phyloP scores from a whole-genome alignment of 2,888 invertebrate species.

The Gymnoscelis rufifasciata region DNA sequence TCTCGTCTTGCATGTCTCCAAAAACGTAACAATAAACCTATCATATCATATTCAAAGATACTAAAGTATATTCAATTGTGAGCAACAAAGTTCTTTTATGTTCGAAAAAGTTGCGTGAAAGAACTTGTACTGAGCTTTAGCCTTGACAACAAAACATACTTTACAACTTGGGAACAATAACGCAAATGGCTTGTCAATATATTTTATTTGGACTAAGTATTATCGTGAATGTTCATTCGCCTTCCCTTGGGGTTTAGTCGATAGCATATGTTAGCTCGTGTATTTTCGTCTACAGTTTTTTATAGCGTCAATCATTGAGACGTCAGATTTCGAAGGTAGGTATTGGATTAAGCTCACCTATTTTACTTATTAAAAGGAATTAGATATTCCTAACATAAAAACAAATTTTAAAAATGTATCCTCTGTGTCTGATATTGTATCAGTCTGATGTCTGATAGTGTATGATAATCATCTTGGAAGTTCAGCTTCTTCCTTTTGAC shows the following conservation, averaged over 20 bases:
- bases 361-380: no score
- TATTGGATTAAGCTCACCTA: no score
- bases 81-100: neutral
- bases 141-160: neutral
- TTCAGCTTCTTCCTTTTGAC: no score
- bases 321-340: no score
- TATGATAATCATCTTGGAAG: no score
- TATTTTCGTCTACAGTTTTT: slow-evolving; percentile 11
- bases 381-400: no score
- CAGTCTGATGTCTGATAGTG: no score
- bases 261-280: neutral
- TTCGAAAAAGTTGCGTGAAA: slow-evolving; percentile 1
- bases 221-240: slow-evolving; percentile 1
- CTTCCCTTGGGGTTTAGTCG: slow-evolving; percentile 7
- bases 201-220: slow-evolving; percentile 2
- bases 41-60: neutral
- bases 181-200: slow-evolving; percentile 7
- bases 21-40: neutral
- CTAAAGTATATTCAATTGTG: neutral
- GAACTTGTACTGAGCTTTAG: neutral
- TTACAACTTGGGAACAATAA: slow-evolving; percentile 2
- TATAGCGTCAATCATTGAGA: slow-evolving; percentile 17
- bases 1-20: no score
- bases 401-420: no score
- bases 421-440: no score